Conservation (phyloP, 2,113 vertebrate genomes). For the Panthera tigris region DNA sequence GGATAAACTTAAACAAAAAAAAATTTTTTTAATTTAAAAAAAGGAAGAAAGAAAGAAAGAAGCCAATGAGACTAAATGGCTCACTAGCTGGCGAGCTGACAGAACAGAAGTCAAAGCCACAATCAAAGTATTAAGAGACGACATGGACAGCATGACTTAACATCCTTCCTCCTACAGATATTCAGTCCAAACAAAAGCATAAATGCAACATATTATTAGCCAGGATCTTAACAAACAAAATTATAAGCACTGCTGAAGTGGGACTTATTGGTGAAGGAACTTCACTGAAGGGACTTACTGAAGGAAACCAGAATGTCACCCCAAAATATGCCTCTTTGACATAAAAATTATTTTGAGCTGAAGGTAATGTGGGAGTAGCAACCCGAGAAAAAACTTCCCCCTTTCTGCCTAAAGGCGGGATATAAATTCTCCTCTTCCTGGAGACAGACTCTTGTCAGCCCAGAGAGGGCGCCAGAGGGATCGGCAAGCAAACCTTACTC, state of each 20-base stretch:
- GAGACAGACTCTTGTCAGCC: neutral
- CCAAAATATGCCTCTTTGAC: neutral
- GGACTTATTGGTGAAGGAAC: neutral
- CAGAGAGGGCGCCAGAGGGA: neutral
- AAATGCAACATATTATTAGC: neutral
- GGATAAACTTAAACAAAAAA: no score
- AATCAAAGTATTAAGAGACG: neutral
- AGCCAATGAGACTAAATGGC: neutral
- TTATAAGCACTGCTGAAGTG: neutral
- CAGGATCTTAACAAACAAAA: conserved; percentile 1
- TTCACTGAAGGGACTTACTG: neutral
- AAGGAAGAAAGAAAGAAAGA: neutral
- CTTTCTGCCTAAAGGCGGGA: neutral
- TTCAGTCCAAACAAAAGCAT: neutral
- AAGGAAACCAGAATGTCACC: neutral
- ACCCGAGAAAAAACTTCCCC: neutral
- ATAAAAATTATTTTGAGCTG: neutral
- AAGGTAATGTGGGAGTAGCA: neutral
- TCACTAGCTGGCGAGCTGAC: neutral
- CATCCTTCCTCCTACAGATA: neutral
- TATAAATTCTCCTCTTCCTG: neutral
- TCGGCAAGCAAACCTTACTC: neutral
- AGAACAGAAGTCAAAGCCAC: neutral
- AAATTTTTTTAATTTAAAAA: neutral
- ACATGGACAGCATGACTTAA: neutral